Conservation (phyloP, 2,113 vertebrate species). For the Sula dactylatra region DNA sequence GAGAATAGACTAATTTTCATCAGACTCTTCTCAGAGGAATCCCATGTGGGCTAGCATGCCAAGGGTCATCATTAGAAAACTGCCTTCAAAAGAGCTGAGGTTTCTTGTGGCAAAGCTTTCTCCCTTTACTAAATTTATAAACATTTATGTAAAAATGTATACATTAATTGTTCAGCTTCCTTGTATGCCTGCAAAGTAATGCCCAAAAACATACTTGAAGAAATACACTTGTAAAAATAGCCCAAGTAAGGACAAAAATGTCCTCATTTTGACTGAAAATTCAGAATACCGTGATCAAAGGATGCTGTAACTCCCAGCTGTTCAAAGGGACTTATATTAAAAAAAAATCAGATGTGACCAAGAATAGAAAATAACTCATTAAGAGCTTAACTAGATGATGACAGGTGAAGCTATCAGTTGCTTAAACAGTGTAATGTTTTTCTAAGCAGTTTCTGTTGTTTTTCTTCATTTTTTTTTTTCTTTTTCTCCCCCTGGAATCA, state of each 20-base stretch:
- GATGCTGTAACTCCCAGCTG: constrained; percentile 87
- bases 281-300: constrained; percentile 96
- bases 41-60: constrained; percentile 94
- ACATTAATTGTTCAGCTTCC: constrained; percentile 75
- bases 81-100: constrained; percentile 86
- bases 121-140: constrained; percentile 91
- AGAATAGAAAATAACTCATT: constrained; percentile 94
- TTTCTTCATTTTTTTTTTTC: neutral
- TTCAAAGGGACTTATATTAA: constrained; percentile 93
- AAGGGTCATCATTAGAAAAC: constrained; percentile 99
- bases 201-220: constrained; percentile 66
- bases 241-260: constrained; percentile 71
- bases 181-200: constrained; percentile 52
- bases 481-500: neutral
- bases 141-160: constrained; percentile 91
- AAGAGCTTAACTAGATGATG: constrained; percentile 88
- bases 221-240: constrained; percentile 74
- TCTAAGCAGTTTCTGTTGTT: constrained; percentile 38
- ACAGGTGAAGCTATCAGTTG: constrained; percentile 85
- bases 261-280: constrained; percentile 89
- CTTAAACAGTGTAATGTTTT: constrained; percentile 68
- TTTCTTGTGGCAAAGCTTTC: constrained; percentile 84
- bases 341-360: constrained; percentile 94
- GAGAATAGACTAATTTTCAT: constrained; percentile 99
- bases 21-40: constrained; percentile 88